These are phyloP conservation scores for Rhinopomastus cyanomelas DNA, from an alignment of 2,113 vertebrate species.

Conservation along the genomic window DNA sequence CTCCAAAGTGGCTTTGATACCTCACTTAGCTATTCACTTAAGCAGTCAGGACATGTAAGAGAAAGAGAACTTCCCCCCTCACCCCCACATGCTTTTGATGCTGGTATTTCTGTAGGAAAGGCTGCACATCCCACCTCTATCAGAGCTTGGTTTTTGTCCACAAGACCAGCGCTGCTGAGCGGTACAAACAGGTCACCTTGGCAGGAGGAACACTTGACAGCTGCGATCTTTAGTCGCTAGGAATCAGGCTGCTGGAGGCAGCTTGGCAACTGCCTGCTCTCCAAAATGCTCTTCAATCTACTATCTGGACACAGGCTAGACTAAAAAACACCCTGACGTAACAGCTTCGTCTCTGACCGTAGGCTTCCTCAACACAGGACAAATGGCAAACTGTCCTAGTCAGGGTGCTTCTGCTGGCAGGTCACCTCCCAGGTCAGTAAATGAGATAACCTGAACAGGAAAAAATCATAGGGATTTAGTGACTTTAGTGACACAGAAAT, in stretches of 20 bases:
- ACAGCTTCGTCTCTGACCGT: background rate
- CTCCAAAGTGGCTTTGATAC: slow-evolving; percentile 29
- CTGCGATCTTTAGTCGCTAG: background rate
- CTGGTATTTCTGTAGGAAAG: background rate
- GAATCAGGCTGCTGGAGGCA: background rate
- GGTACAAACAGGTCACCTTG: background rate
- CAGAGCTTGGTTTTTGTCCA: background rate
- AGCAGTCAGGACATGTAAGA: background rate
- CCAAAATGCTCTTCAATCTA: background rate
- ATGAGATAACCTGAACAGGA: slow-evolving; percentile 9
- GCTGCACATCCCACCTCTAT: background rate
- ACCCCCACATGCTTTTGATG: background rate
- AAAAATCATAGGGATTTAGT: background rate
- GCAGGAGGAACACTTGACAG: background rate
- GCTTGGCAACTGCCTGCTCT: background rate
- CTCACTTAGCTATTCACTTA: background rate
- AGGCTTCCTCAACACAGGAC: background rate
- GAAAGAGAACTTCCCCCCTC: background rate
- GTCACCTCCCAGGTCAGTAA: background rate
- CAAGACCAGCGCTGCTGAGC: background rate
- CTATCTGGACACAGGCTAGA: background rate
- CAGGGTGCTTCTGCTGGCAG: background rate
- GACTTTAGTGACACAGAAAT: background rate
- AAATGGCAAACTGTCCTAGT: background rate
- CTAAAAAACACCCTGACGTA: background rate